Base-by-base conservation (phyloP, 2,113 vertebrate genomes). In the Chunga burmeisteri region DNA sequence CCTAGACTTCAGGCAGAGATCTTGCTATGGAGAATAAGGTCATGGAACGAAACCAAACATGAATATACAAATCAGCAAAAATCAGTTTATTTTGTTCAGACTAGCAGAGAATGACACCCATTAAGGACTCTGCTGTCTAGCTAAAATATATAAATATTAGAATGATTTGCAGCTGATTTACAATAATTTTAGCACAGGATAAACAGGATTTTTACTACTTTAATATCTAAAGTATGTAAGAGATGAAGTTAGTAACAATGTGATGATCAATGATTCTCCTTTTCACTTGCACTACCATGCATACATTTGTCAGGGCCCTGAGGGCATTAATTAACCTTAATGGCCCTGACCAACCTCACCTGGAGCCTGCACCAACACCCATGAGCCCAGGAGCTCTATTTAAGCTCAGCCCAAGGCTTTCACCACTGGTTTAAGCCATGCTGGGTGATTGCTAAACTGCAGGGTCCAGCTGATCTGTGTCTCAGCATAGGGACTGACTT, bases 171-270 rank as follows among this genome's bases (percentile, higher is more conserved):
- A 68, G 47, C 18, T 81, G 34, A 32, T 71, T 81, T 90, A 61
- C 44, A 58, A 81, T 62, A 26, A 59, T 59, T 94, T 94, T 78
- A 40, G 15, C 11, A 38, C 11, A 63, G 5, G 11, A 63, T 71
- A 90, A 94, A 71, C 9, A 66, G 9, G 46, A 86, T 83, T 91
- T 82, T 82, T 92, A 63, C 59, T 81, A 61, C 56, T 88, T 92
- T 58, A 83, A 40, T 88, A 40, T 9, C 50, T 63, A 16, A 86
- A 75, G 7, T 13, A 84, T 32, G 34, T n/a, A 49, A 83, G 90
- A 26, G 32, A 81, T 88, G 40, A 88, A 53, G 23, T 77, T 68
- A 53, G 19, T 27, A 59, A 55, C 14, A 49, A 3, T 18, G 13
- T 46, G 11, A 63, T 42, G 14, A 59, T 6, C 21, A 44, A 17